Evolutionary conservation across 2,113 vertebrate genomes (phyloP).

Genomic region (Anarhynchus alexandrinus): DNA sequence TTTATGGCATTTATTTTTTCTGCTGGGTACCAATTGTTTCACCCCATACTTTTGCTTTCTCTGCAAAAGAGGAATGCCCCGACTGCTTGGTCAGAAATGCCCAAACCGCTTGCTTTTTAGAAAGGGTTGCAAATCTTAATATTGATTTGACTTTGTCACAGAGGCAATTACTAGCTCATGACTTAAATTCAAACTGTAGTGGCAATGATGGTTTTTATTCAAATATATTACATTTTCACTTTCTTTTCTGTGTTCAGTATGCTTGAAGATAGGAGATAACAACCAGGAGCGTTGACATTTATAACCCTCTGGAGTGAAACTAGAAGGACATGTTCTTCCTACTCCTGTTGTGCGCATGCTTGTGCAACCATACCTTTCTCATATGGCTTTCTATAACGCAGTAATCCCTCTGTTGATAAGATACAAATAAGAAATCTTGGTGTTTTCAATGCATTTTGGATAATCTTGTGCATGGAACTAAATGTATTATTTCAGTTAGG

Average conservation of each 20-base stretch:
- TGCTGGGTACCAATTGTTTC: neutral
- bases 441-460: neutral
- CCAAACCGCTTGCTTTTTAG: neutral
- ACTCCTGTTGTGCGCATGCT: neutral
- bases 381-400: neutral
- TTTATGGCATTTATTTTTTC: neutral
- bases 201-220: neutral
- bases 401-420: neutral
- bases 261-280: neutral
- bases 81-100: neutral
- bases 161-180: neutral
- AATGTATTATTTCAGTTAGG: neutral
- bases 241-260: neutral
- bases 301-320: neutral
- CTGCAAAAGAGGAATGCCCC: neutral
- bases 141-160: neutral
- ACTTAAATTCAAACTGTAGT: neutral
- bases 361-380: neutral
- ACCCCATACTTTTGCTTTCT: neutral
- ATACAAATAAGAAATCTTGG: neutral
- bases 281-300: neutral
- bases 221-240: neutral
- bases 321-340: neutral
- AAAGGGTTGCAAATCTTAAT: neutral
- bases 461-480: neutral